Evolutionary conservation across 2,797 vertebrate species (phyloP).

Genomic region (Gadopsis marmoratus): DNA sequence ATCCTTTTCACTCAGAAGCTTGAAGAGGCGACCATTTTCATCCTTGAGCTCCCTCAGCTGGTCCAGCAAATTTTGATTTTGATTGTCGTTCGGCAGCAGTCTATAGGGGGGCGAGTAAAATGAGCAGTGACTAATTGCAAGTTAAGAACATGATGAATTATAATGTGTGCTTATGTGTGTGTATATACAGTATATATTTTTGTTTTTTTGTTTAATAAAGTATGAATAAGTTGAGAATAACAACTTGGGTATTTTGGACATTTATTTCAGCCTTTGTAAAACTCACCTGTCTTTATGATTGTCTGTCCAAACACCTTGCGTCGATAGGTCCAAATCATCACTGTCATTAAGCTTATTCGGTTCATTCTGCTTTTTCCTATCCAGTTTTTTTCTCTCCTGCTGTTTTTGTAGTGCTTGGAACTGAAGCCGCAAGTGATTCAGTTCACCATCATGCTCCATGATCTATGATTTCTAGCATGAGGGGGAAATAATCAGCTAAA

Average conservation of each 20-base stretch:
- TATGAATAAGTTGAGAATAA: background rate
- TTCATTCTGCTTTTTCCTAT: constrained; percentile 80
- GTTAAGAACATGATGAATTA: background rate
- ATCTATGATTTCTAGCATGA: constrained; percentile 29
- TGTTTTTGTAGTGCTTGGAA: constrained; percentile 91
- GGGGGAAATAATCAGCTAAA: constrained; percentile 3
- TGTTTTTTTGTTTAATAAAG: background rate
- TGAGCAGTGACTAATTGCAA: background rate
- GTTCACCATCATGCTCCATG: constrained; percentile 83
- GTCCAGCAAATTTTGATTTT: constrained; percentile 81
- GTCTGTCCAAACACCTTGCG: constrained; percentile 54
- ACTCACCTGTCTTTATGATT: constrained; percentile 72
- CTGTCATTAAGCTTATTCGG: background rate
- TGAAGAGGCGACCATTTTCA: constrained; percentile 92
- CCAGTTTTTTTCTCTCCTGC: constrained; percentile 85
- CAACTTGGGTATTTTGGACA: background rate
- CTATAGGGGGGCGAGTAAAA: constrained; percentile 68
- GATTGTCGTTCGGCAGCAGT: constrained; percentile 80
- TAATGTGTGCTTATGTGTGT: background rate
- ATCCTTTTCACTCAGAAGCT: constrained; percentile 91
- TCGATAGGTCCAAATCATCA: constrained; percentile 77
- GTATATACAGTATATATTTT: background rate
- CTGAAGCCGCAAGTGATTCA: constrained; percentile 86
- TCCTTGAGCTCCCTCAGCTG: constrained; percentile 89
- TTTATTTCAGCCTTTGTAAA: background rate